Evolutionary conservation across 2,888 invertebrate genomes (phyloP), one percentile per base, ranked within the genome.

Genomic region (Diabrotica balteata): DNA sequence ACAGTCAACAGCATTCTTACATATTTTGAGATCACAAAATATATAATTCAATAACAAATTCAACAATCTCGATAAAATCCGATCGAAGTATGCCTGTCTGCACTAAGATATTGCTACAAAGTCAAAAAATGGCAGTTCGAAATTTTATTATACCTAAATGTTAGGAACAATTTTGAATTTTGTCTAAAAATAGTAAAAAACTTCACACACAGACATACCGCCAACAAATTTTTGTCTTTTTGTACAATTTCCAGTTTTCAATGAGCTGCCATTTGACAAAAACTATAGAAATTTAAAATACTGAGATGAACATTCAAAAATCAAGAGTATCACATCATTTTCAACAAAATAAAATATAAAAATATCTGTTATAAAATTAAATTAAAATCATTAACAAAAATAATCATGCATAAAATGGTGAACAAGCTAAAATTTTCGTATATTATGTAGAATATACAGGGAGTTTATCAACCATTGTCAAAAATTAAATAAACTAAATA

Each of bases 11-110:
- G 80, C 80, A 81, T 81, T 76, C 80, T 81, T 82, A 82, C 81
- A 81, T 82, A 82, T 83, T 82, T 82, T 84, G 84, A 84, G 84
- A 84, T 84, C 84, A 84, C 83, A 84, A 84, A 84, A 83, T 82
- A 83, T 81, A 82, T 82, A 81, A 80, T 78, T 81, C 79, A 80
- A 79, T 82, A 82, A 83, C 82, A 83, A 82, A 82, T 82, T 80
- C 78, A 83, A 82, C 82, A 82, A 81, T 81, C 76, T 76, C 69
- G 67, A 67, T 72, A 65, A 70, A 68, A 73, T 71, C 70, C 66
- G 69, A 67, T 68, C 60, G 65, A 70, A 74, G 71, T 68, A 66
- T 66, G 72, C 64, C 71, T 64, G 69, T 63, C 17, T 54, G 63
- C 66, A 53, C 32, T 62, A 65, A 64, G 59, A 69, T 74, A 77